Evolutionary conservation across 1,140 invertebrate genomes (phyloP).

Genomic region (Lasioglossum baleicum): DNA sequence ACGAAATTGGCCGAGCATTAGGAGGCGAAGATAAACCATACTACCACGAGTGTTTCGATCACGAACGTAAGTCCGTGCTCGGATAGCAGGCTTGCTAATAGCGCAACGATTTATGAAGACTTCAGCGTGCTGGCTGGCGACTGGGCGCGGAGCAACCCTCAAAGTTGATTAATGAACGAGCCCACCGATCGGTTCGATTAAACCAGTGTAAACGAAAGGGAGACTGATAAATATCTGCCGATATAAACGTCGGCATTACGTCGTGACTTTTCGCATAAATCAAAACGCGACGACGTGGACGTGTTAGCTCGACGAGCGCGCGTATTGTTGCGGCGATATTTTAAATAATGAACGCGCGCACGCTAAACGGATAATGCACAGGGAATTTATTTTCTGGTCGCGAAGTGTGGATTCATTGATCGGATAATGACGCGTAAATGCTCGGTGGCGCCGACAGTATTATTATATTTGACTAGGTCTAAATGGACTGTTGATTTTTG

Average conservation of each 20-base stretch:
- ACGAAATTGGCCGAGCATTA: no score
- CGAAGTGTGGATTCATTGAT: no score
- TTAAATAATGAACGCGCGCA: neutral
- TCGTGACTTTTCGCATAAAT: constrained; percentile 59
- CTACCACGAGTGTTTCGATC: no score
- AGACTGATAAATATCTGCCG: constrained; percentile 67
- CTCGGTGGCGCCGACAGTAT: no score
- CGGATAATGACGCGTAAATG: no score
- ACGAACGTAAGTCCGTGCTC: no score
- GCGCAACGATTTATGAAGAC: constrained; percentile 62
- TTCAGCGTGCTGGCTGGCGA: constrained; percentile 48
- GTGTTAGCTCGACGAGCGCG: constrained; percentile 50
- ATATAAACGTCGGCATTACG: constrained; percentile 64
- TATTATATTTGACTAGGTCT: no score
- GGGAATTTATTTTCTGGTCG: no score
- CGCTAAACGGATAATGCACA: no score
- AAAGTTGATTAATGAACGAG: constrained; percentile 66
- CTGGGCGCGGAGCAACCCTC: constrained; percentile 54
- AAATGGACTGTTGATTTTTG: no score
- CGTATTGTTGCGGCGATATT: constrained; percentile 18
- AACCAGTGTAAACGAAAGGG: constrained; percentile 66
- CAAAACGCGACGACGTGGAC: constrained; percentile 39
- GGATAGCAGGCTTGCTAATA: constrained; percentile 11
- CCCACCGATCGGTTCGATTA: constrained; percentile 64
- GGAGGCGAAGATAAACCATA: no score